Evolutionary conservation across 2,113 vertebrate species (phyloP).

Genomic region (Anas platyrhynchos): DNA sequence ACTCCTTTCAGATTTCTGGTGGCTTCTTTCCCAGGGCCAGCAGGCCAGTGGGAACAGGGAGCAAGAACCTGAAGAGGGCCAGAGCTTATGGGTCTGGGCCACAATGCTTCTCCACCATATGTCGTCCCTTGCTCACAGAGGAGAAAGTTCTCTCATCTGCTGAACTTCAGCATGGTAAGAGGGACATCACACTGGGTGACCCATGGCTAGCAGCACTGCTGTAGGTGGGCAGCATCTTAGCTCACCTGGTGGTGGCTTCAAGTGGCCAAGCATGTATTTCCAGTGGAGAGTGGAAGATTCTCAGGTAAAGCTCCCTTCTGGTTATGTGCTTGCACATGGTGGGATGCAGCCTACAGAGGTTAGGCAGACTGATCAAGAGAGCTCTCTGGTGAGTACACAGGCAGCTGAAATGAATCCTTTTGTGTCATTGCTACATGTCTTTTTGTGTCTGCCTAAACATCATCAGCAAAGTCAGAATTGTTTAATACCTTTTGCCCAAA

Average conservation of each 20-base stretch:
- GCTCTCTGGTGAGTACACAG: accelerated
- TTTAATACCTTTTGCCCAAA: not conserved
- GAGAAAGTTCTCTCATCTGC: not conserved
- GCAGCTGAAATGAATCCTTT: not conserved
- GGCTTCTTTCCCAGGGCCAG: not conserved
- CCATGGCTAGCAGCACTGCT: not conserved
- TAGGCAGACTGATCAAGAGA: not conserved
- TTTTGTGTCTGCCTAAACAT: not conserved
- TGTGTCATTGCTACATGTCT: not conserved
- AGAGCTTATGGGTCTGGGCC: not conserved
- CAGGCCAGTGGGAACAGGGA: accelerated
- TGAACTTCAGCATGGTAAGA: accelerated
- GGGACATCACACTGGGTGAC: not conserved
- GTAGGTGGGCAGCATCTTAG: not conserved
- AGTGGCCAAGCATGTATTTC: not conserved
- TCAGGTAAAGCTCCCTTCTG: not conserved
- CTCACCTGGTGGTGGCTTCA: not conserved
- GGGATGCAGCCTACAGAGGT: not conserved
- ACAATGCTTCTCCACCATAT: not conserved
- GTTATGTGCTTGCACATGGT: not conserved
- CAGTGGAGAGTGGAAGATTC: not conserved
- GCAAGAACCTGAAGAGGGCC: not conserved
- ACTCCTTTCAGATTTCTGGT: not conserved
- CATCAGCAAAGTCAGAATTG: not conserved
- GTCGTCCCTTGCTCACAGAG: not conserved